Conservation (phyloP, 2,888 invertebrate genomes). For the Chloroclysta siterata region DNA sequence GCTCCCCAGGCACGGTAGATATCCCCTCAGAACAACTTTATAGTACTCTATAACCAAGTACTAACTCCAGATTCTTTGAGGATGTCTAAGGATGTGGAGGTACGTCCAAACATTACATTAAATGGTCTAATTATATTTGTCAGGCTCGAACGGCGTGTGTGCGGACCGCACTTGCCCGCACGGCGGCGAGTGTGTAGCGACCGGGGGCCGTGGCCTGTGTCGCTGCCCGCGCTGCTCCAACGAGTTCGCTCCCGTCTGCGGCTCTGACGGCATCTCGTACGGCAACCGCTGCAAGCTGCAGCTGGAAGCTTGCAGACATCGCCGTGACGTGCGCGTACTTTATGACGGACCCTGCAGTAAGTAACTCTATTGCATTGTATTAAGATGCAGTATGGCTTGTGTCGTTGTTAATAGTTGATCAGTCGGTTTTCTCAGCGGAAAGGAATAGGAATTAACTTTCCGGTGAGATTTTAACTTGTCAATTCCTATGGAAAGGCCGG, state of each 20-base stretch:
- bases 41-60: too few relatives aligned
- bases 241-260: conserved; percentile 94
- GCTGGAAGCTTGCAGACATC: conserved; percentile 91
- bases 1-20: too few relatives aligned
- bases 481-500: too few relatives aligned
- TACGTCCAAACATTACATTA: too few relatives aligned
- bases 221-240: conserved; percentile 93
- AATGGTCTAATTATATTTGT: too few relatives aligned
- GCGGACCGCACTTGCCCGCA: conserved; percentile 89
- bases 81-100: too few relatives aligned
- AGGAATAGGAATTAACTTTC: too few relatives aligned
- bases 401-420: too few relatives aligned
- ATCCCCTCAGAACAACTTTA: too few relatives aligned
- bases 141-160: conserved; percentile 88
- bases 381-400: background rate
- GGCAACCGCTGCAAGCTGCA: conserved; percentile 93
- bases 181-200: conserved; percentile 88
- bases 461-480: too few relatives aligned
- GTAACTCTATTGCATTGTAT: conserved; percentile 58
- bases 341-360: conserved; percentile 95
- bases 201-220: conserved; percentile 91
- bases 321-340: conserved; percentile 89
- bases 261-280: conserved; percentile 92
- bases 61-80: too few relatives aligned
- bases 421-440: too few relatives aligned